Conservation (phyloP, 53 echinoderm and acorn worm species). For the Temnopleurus reevesii region DNA sequence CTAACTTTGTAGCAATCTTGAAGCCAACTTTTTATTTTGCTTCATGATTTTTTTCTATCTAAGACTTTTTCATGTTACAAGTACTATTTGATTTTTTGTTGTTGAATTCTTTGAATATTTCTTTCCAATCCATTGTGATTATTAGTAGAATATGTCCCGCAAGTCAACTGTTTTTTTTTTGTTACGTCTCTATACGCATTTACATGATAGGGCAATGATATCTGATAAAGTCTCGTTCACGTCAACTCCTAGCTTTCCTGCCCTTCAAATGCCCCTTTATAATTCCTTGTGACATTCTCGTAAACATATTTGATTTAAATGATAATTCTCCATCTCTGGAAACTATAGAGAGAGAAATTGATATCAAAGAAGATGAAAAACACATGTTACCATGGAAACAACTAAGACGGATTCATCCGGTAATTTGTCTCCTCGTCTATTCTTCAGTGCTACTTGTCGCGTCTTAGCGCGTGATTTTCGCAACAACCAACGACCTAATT, state of each 20-base stretch:
- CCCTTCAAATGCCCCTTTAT: background rate
- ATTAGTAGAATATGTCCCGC: too few relatives aligned
- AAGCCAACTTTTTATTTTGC: too few relatives aligned
- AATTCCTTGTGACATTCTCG: background rate
- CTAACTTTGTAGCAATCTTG: too few relatives aligned
- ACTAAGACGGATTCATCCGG: constrained; percentile 32
- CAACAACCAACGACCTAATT: constrained; percentile 52
- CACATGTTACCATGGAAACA: background rate
- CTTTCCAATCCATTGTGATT: too few relatives aligned
- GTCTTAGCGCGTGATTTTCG: constrained; percentile 38
- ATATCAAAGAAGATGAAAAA: constrained; percentile 47
- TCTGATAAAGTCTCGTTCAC: background rate
- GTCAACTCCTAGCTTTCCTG: background rate
- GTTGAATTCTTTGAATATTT: too few relatives aligned
- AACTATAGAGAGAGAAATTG: constrained; percentile 2
- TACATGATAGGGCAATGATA: background rate
- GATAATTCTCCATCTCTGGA: background rate
- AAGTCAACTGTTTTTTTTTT: too few relatives aligned
- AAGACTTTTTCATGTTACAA: too few relatives aligned
- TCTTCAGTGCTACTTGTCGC: background rate
- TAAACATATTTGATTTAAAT: background rate
- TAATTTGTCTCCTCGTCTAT: constrained; percentile 26
- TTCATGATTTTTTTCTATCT: too few relatives aligned
- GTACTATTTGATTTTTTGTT: too few relatives aligned
- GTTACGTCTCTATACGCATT: too few relatives aligned